Base-by-base conservation (phyloP, 2,113 vertebrate genomes). In the Hassar affinis region DNA sequence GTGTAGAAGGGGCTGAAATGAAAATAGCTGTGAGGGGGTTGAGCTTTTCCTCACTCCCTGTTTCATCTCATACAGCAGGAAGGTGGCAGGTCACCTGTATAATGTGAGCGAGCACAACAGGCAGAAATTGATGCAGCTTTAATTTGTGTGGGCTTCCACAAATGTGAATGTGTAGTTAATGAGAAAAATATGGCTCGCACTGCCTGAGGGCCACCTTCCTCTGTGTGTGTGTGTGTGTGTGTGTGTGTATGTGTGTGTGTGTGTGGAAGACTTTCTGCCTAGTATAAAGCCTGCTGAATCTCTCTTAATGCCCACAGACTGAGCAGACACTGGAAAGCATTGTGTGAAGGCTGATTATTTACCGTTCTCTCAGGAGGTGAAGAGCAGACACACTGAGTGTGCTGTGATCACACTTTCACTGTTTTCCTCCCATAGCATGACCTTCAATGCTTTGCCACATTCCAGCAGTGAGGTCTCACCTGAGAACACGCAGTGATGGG, bases 21-120 rank as follows among this genome's bases (percentile, higher is more conserved):
- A 89, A 89, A 87, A 79, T 66, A 74, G 72, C 87, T 88, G 71
- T 18, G 69, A 81, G 88, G 86, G 64, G 87, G 87, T 80, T 79
- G 83, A 79, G 51, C 77, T 66, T 71, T 84, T 87, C 62, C 76
- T 81, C 77, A 33, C 59, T 49, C 22, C 12, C 79, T 81, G 87
- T 89, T 88, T 86, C 81, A 86, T 88, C 86, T 88, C 68, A 51
- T 78, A 25, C 61, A 59, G 84, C 83, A 83, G 78, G 85, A 87
- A 88, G 85, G 86, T 79, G 84, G 85, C 78, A 86, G 82, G 86
- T 87, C 80, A 82, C 72, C 88, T 84, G 87, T 89, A 88, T 86
- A 90, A 88, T 88, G 81, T 81, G 38, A 85, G 78, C 76, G 79
- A 85, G 86, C 85, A 85, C 86, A 86, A 86, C 84, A 84, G 86